phyloP scores from a whole-genome alignment of 2,113 vertebrate species.

The Copsychus sechellarum region DNA sequence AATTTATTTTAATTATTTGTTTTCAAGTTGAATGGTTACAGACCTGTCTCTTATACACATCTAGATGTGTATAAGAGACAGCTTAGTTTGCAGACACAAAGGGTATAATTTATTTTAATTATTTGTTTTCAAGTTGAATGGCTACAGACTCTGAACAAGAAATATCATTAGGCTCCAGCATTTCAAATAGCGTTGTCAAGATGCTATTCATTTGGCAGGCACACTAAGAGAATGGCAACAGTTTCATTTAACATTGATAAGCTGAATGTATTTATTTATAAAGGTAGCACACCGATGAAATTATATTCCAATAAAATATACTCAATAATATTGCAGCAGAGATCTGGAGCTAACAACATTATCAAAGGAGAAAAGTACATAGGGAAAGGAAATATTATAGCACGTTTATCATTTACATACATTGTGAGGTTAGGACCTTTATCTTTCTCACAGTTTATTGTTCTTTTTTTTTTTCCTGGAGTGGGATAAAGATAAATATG shows the following conservation, averaged over 20 bases:
- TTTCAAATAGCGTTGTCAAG: background rate
- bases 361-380: background rate
- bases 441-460: constrained; percentile 20
- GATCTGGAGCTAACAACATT: constrained; percentile 12
- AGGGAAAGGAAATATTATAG: background rate
- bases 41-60: too few species aligned
- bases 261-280: constrained; percentile 29
- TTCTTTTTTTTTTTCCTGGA: constrained; percentile 26
- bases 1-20: constrained; percentile 80
- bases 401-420: constrained; percentile 56
- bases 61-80: too few species aligned
- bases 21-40: constrained; percentile 62
- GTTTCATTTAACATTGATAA: constrained; percentile 11
- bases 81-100: too few species aligned
- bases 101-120: constrained; percentile 77
- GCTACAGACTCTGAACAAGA: constrained; percentile 48
- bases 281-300: background rate
- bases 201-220: background rate
- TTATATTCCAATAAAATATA: background rate
- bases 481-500: constrained; percentile 39
- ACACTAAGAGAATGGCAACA: background rate
- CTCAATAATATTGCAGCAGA: background rate
- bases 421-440: constrained; percentile 22
- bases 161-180: background rate
- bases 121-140: constrained; percentile 72